Conservation (phyloP, 1,140 invertebrate genomes). For the Leptonema lineaticorne region DNA sequence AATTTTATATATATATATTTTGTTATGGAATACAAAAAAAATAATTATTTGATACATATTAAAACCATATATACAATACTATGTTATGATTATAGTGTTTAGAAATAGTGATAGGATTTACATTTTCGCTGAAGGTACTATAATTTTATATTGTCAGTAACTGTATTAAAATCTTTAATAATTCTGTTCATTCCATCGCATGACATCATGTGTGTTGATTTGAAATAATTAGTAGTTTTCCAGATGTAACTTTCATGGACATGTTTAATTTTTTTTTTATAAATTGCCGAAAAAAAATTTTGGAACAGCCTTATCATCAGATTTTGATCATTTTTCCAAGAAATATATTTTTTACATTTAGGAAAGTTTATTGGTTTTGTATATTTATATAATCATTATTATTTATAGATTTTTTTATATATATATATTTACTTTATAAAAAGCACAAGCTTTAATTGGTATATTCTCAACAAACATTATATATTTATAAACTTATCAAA, state of each 20-base stretch:
- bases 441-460: too few relatives aligned
- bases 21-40: background rate
- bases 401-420: too few relatives aligned
- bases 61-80: background rate
- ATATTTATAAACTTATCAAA: too few relatives aligned
- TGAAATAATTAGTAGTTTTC: background rate
- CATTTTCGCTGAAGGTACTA: background rate
- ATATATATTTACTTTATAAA: too few relatives aligned
- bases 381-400: too few relatives aligned
- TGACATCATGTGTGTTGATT: background rate
- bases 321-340: too few relatives aligned
- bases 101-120: background rate
- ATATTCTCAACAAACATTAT: too few relatives aligned
- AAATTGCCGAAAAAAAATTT: constrained; percentile 18
- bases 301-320: too few relatives aligned
- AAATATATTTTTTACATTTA: too few relatives aligned
- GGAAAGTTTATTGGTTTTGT: too few relatives aligned
- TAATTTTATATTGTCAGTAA: background rate
- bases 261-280: constrained; percentile 2
- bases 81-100: background rate
- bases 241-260: background rate
- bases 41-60: background rate
- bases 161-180: background rate
- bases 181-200: background rate
- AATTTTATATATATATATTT: too few relatives aligned